Percentiles rank a stretch among this genome's conserved stretches.
Conservation (phyloP, 2,888 invertebrate species). For the Pegoplata infirma region DNA sequence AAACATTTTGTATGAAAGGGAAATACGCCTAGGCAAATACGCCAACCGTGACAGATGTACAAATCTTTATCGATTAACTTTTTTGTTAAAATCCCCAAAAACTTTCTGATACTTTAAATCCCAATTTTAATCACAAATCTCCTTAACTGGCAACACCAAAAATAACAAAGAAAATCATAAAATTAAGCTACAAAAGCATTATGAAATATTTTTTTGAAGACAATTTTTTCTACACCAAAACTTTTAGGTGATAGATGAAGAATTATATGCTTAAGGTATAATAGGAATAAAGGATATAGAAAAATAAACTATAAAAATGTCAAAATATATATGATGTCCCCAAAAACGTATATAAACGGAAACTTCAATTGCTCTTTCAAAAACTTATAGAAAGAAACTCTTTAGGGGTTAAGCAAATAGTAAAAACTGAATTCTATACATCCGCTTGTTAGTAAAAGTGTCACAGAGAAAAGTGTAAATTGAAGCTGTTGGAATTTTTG, state of each 20-base stretch:
- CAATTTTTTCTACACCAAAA: neutral
- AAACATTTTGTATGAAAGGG: too few relatives aligned
- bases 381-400: neutral
- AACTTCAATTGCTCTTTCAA: neutral
- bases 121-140: too few relatives aligned
- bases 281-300: neutral
- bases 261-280: neutral
- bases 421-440: slow-evolving; percentile 5
- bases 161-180: neutral
- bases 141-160: too few relatives aligned
- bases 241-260: neutral
- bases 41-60: too few relatives aligned
- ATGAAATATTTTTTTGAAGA: neutral
- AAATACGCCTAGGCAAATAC: too few relatives aligned
- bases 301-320: neutral
- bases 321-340: neutral
- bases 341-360: neutral
- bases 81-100: too few relatives aligned
- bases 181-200: neutral
- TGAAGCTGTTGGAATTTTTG: slow-evolving; percentile 12
- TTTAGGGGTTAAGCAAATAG: neutral
- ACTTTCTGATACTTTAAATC: too few relatives aligned
- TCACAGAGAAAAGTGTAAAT: neutral
- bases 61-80: too few relatives aligned
- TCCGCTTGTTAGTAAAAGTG: neutral